Percentiles rank a stretch among this genome's conserved stretches.
Conservation (phyloP, 2,888 invertebrate species). For the Andrena camellia region DNA sequence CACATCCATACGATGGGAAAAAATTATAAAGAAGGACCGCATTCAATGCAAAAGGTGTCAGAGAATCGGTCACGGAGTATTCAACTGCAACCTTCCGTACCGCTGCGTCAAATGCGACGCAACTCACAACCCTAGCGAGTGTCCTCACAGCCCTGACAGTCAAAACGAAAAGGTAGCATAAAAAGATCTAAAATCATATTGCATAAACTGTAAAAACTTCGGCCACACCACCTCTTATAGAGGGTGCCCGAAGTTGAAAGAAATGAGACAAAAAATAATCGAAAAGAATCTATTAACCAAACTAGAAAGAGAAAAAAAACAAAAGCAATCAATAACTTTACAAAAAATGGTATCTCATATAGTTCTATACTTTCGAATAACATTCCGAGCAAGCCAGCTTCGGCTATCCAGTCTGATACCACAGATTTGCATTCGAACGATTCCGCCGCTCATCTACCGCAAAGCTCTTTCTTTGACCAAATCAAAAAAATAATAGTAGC, state of each 20-base stretch:
- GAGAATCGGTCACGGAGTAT: not conserved
- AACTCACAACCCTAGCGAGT: not conserved
- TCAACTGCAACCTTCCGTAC: not conserved
- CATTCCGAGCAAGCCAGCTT: too few relatives aligned
- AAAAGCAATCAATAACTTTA: too few relatives aligned
- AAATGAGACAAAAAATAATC: too few relatives aligned
- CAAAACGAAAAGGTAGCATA: not conserved
- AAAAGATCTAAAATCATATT: not conserved
- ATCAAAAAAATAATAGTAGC: too few relatives aligned
- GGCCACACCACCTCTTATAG: not conserved
- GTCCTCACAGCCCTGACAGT: accelerated
- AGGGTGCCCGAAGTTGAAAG: not conserved
- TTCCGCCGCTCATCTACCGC: too few relatives aligned
- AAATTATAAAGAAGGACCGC: not conserved
- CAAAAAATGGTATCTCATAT: too few relatives aligned
- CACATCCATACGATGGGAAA: not conserved
- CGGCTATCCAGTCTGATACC: too few relatives aligned
- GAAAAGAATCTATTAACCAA: too few relatives aligned
- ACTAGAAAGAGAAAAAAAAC: too few relatives aligned
- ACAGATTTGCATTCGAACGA: too few relatives aligned
- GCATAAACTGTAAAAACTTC: not conserved
- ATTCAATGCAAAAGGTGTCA: slow-evolving; percentile 1
- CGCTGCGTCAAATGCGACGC: not conserved
- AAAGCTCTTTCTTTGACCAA: too few relatives aligned
- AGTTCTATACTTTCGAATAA: too few relatives aligned